These are phyloP conservation scores for Epinephelus awoara DNA, from an alignment of 2,797 vertebrate genomes.

Conservation along the genomic window DNA sequence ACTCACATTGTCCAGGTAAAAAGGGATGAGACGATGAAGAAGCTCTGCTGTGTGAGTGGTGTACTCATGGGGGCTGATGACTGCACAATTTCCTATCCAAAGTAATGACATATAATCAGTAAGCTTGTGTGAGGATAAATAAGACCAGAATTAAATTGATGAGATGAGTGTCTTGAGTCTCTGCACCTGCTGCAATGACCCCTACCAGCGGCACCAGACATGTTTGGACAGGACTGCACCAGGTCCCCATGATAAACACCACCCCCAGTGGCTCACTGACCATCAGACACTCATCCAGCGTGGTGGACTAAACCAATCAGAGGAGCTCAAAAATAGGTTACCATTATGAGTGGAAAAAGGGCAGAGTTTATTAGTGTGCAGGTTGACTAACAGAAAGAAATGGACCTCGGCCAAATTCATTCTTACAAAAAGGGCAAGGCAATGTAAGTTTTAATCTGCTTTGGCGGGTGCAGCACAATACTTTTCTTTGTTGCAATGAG, in stretches of 20 bases:
- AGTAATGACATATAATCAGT: conserved; percentile 17
- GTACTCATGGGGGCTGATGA: conserved; percentile 82
- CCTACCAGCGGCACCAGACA: conserved; percentile 85
- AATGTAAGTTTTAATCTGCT: conserved; percentile 75
- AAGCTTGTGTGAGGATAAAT: neutral
- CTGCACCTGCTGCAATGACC: conserved; percentile 85
- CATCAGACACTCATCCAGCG: conserved; percentile 83
- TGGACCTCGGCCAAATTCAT: conserved; percentile 15
- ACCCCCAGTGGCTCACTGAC: conserved; percentile 86
- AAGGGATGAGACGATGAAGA: conserved; percentile 82
- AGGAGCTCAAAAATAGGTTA: conserved; percentile 39
- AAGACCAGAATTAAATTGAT: neutral
- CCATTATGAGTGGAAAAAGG: neutral
- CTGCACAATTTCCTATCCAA: conserved; percentile 83
- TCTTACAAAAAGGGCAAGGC: conserved; percentile 36
- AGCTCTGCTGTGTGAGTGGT: conserved; percentile 82
- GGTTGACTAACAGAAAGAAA: conserved; percentile 10
- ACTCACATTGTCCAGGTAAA: conserved; percentile 87
- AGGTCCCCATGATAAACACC: conserved; percentile 83
- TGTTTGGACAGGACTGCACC: conserved; percentile 85
- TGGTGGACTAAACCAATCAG: conserved; percentile 75
- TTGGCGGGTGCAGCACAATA: conserved; percentile 66
- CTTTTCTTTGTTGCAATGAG: conserved; percentile 65
- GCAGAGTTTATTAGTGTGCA: conserved; percentile 5
- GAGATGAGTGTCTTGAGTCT: conserved; percentile 1